A percentile compares a stretch with the other conserved stretches of the same genome.
These are phyloP conservation scores for Dolichotis patagonum DNA, from an alignment of 2,113 vertebrate species.

Conservation along the genomic window DNA sequence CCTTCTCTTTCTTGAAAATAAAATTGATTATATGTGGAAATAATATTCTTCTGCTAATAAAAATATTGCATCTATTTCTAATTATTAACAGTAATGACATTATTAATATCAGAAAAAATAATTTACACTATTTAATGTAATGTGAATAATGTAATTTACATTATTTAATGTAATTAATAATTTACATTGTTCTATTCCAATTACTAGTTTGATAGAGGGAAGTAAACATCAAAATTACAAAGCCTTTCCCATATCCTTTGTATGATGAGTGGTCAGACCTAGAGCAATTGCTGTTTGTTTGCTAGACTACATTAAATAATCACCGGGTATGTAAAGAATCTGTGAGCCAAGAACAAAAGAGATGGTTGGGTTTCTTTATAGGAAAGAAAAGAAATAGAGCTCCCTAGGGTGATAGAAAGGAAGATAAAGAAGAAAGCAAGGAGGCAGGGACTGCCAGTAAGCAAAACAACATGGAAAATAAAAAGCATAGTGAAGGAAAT, in stretches of 20 bases:
- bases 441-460: not conserved
- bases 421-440: not conserved
- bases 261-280: not conserved
- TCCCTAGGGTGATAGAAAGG: not conserved
- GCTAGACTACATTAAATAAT: not conserved
- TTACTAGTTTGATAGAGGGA: not conserved
- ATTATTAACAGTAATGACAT: not conserved
- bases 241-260: not conserved
- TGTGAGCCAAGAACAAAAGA: not conserved
- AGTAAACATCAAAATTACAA: accelerated
- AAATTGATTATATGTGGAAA: not conserved
- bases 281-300: not conserved
- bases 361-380: not conserved
- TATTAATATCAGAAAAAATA: not conserved
- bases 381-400: not conserved
- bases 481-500: not conserved
- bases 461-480: not conserved
- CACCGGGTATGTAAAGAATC: not conserved
- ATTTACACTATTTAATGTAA: too few species aligned
- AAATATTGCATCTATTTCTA: not conserved
- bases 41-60: not conserved
- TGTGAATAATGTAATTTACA: too few species aligned
- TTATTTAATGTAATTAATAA: too few species aligned
- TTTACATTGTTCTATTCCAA: not conserved
- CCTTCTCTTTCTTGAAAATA: not conserved